Conservation (phyloP, 2,113 vertebrate genomes). For the Oryzias curvinotus region DNA sequence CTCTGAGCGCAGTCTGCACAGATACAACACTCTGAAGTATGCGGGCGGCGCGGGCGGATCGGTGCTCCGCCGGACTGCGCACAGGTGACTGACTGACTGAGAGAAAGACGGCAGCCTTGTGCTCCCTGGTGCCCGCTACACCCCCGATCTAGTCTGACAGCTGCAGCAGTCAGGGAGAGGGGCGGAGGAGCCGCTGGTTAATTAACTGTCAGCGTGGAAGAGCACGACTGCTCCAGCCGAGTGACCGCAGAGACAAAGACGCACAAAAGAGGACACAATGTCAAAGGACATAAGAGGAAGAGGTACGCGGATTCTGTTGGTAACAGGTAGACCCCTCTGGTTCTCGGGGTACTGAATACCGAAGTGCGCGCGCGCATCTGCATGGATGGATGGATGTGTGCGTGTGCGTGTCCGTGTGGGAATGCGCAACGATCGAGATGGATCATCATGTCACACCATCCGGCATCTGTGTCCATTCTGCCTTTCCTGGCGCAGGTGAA, state of each 20-base stretch:
- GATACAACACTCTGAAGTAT: constrained; percentile 48
- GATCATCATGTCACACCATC: constrained; percentile 3
- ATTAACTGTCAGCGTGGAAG: constrained; percentile 34
- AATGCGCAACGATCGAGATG: constrained; percentile 56
- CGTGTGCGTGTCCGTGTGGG: constrained; percentile 54
- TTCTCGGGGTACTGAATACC: constrained; percentile 25
- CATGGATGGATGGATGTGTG: constrained; percentile 7
- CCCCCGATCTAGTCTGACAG: constrained; percentile 31
- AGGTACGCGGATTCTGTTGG: constrained; percentile 68
- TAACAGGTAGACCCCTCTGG: constrained; percentile 63
- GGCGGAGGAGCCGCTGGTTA: constrained; percentile 31
- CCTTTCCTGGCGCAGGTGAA: constrained; percentile 9
- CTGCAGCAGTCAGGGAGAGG: constrained; percentile 48
- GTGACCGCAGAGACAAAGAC: constrained; percentile 20
- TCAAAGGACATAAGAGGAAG: constrained; percentile 71
- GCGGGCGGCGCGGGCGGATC: constrained; percentile 32
- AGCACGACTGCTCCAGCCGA: constrained; percentile 25
- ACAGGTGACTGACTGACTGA: constrained; percentile 37
- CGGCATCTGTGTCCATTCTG: constrained; percentile 2
- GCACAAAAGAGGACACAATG: constrained; percentile 65
- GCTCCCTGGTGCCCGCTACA: constrained; percentile 27
- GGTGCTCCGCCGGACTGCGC: constrained; percentile 18
- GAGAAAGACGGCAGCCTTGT: background rate
- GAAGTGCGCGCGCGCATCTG: constrained; percentile 38
- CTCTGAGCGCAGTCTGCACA: constrained; percentile 66